A percentile compares a stretch with the other conserved stretches of the same genome.
Evolutionary conservation across 2,888 invertebrate genomes (phyloP).

Genomic region (Pyrochroa serraticornis): DNA sequence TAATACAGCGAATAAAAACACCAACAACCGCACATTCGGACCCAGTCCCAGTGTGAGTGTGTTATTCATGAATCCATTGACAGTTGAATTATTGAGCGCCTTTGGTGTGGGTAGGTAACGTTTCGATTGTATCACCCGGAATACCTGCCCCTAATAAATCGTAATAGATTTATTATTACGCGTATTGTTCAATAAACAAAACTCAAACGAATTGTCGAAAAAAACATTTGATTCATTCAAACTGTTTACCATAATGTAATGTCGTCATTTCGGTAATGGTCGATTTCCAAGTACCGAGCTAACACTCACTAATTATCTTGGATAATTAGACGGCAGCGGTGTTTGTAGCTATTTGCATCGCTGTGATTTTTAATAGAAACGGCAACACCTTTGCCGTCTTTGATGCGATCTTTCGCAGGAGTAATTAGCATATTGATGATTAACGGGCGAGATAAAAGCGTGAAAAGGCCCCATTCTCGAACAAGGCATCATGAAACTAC

Average conservation of each 20-base stretch:
- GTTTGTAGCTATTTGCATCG: conserved; percentile 22
- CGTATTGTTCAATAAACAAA: conserved; percentile 32
- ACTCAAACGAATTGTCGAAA: conserved; percentile 13
- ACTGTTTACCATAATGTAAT: background rate
- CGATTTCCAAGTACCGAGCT: conserved; percentile 6
- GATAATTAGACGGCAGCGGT: conserved; percentile 25
- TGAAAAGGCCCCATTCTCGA: conserved; percentile 3
- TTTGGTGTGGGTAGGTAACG: conserved; percentile 31
- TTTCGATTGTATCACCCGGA: conserved; percentile 33
- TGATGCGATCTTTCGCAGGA: conserved; percentile 17
- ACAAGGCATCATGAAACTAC: no score
- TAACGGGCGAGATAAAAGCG: conserved; percentile 21
- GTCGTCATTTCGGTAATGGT: conserved; percentile 16
- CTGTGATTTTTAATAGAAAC: conserved; percentile 16
- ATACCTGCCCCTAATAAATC: conserved; percentile 39
- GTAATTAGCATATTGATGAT: conserved; percentile 20
- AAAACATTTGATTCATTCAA: conserved; percentile 8
- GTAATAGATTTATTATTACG: conserved; percentile 46
- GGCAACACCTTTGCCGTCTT: conserved; percentile 1
- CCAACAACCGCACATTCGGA: conserved; percentile 8
- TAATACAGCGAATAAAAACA: conserved; percentile 52
- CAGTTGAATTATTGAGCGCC: conserved; percentile 42
- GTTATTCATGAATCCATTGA: conserved; percentile 47
- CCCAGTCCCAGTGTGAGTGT: conserved; percentile 31
- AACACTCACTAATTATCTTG: conserved; percentile 16